phyloP scores from a whole-genome alignment of 1,140 invertebrate species.

The Hyles vespertilio region DNA sequence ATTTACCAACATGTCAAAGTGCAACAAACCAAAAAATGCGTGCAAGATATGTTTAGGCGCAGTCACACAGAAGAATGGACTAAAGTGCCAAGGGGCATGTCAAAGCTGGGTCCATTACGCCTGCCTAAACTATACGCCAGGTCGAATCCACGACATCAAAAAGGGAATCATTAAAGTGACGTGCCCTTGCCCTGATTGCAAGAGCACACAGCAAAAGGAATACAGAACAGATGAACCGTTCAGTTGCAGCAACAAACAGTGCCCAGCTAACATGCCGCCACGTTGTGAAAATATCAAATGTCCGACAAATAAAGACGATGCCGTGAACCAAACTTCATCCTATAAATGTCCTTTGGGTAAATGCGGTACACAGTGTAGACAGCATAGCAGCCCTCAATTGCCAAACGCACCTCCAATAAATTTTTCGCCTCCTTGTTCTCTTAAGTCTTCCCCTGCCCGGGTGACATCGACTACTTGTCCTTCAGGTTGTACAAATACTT shows the following conservation, averaged over 20 bases:
- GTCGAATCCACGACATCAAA: slow-evolving; percentile 53
- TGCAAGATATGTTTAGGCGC: slow-evolving; percentile 49
- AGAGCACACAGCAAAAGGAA: slow-evolving; percentile 36
- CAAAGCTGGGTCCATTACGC: slow-evolving; percentile 56
- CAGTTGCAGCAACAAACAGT: slow-evolving; percentile 42
- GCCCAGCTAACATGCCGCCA: slow-evolving; percentile 44
- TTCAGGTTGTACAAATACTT: slow-evolving; percentile 21
- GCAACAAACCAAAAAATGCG: slow-evolving; percentile 47
- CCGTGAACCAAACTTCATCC: not conserved
- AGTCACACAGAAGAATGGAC: slow-evolving; percentile 42
- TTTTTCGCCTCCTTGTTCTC: slow-evolving; percentile 4
- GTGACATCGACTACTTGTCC: slow-evolving; percentile 10
- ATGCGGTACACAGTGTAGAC: slow-evolving; percentile 42
- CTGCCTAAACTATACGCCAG: slow-evolving; percentile 51
- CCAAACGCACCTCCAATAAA: slow-evolving; percentile 7
- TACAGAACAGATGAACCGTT: slow-evolving; percentile 33
- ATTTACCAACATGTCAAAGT: slow-evolving; percentile 22
- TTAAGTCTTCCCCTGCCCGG: not conserved
- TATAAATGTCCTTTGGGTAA: slow-evolving; percentile 24
- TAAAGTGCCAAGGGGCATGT: slow-evolving; percentile 57
- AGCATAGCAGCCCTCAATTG: slow-evolving; percentile 27
- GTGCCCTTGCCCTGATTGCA: slow-evolving; percentile 57
- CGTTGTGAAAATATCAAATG: slow-evolving; percentile 34
- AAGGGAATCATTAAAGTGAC: slow-evolving; percentile 39
- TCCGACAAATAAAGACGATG: slow-evolving; percentile 24